Conservation (phyloP, 2,888 invertebrate genomes). For the Himalopsyche japonica region DNA sequence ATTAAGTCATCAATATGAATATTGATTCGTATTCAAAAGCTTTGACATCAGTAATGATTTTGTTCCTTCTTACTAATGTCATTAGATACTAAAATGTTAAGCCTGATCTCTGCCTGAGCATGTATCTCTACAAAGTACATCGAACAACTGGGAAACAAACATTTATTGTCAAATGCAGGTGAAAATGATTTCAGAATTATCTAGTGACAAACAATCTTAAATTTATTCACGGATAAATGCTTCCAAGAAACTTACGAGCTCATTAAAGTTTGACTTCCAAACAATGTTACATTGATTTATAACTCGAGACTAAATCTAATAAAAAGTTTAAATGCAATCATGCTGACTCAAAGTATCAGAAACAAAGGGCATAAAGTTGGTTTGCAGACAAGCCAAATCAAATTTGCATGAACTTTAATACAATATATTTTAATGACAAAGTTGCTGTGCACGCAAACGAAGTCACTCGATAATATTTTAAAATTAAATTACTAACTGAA, state of each 20-base stretch:
- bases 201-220: background rate
- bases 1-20: too few species aligned
- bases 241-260: background rate
- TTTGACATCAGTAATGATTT: too few species aligned
- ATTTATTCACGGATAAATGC: background rate
- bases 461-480: background rate
- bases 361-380: background rate
- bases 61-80: too few species aligned
- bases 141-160: too few species aligned
- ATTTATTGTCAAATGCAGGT: too few species aligned
- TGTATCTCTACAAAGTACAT: too few species aligned
- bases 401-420: background rate
- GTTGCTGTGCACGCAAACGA: background rate
- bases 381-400: background rate
- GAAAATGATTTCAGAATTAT: too few species aligned
- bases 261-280: background rate
- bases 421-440: background rate
- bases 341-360: background rate
- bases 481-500: background rate
- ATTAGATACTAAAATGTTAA: too few species aligned
- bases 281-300: constrained; percentile 2
- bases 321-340: background rate
- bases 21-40: too few species aligned
- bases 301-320: background rate
- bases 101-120: too few species aligned